Evolutionary conservation across 2,113 vertebrate genomes (phyloP), one percentile per base, ranked within the genome.

Genomic region (Oreochromis spilurus): DNA sequence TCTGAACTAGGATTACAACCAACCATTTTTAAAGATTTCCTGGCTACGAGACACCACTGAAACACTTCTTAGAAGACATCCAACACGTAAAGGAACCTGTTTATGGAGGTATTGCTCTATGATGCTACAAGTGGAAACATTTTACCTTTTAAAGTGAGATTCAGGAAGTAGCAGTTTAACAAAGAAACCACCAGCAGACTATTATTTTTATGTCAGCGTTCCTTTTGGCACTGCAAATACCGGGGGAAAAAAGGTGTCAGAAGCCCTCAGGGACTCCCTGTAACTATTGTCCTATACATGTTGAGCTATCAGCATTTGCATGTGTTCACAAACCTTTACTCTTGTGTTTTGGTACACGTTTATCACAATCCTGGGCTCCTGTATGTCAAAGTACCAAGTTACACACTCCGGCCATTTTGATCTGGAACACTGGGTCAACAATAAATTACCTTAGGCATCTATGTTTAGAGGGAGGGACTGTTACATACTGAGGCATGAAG

Each of bases 371-470:
- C 72, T 54, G 83, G 79, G 83, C 21, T 12, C 57, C 57, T 60
- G 55, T 50, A 50, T 57, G n/a, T 70, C 36, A 80, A 72, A 75
- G 36, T n/a, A 6, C 65, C 14, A 6, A 40, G 26, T 19, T 53
- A 54, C 79, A 77, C 3, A 19, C 36, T 82, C 40, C 57, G 26
- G 40, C 10, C 72, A 81, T 40, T 13, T 80, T 38, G 48, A 80
- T 40, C n/a, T 19, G 77, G 36, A 84, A 53, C 29, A 55, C 8
- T 86, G 13, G 79, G 62, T 85, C 82, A 87, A 19, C 53, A 31
- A 17, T 40, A 79, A 82, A 91, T 93, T 12, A 54, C 57, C 34
- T 88, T 43, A 80, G 60, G 87, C 9, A 7, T 55, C 45, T 58
- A 19, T 36, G 75, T 72, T 70, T 38, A 24, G 50, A 50, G 53